Evolutionary conservation across 2,888 invertebrate species (phyloP), one percentile per base, ranked within the genome.

Genomic region (Patella pellucida): DNA sequence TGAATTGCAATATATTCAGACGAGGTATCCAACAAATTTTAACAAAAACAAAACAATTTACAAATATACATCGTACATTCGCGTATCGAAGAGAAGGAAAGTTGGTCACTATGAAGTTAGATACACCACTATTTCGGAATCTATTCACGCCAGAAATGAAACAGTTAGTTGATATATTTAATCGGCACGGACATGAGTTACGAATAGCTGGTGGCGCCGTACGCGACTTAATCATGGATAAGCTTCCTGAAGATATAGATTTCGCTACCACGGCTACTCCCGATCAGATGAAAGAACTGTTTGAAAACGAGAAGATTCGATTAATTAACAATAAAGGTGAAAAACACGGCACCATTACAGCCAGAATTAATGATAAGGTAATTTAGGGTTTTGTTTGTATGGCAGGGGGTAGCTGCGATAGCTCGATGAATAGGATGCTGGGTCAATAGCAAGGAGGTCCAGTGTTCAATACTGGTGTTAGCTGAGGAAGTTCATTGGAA

Each of bases 221-320:
- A 0, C 94, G 96, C 92, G 93, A 93, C 82, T 83, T 92, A 62
- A 86, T 86, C 79, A 86, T 86, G 80, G 87, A 85, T 19, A 90
- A 84, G 56, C 52, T 75, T 11, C 90, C 89, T 4, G 81, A 95
- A 88, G 99, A 99, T 92, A 92, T 99, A 72, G 99, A 99, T 92
- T 98, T 99, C 92, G 99, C 99, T 0, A 98, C 99, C 9, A 95
- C 95, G 19, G 99, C 99, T 12, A 99, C 98, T 0, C 99, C 99
- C 0, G 93, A 94, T 19, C 93, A 99, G 92, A 98, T 99, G 98
- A 97, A 97, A 89, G 93, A 94, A 56, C 96, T 99, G 95, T 98
- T 99, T 88, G 94, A 92, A 9, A 92, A 92, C 71, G 97, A 97
- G 92, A 92, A 94, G 73, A 93, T 99, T 50, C 93, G 99, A 80